Evolutionary conservation across 2,888 invertebrate species (phyloP), one percentile per base, ranked within the genome.

Genomic region (Catocala fraxini): DNA sequence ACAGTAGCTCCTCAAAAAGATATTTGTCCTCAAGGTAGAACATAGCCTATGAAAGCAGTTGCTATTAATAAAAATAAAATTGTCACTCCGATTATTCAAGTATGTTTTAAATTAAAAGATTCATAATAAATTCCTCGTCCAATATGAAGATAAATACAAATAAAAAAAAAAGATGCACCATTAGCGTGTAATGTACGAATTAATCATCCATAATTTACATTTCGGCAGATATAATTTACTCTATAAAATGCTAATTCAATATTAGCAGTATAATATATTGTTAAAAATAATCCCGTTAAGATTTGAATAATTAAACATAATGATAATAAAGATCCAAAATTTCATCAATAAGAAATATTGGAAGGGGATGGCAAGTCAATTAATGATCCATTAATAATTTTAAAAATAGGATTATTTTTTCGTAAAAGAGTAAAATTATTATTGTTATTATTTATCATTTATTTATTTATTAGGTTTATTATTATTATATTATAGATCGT

Each of bases 1-100:
- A 97, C 96, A 45, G 97, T 97, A 0, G 97, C 97, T 1, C 96
- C 97, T 95, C 97, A 97, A 86, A 96, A 97, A 0, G 97, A 97
- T 95, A 97, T 97, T 96, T 97, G 97, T 6, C 97, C 97, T 89
- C 97, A 97, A 0, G 97, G 97, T 80, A 97, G 70, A 0, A 97
- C 96, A 93, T 97, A 97, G 0, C 97, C 97, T 94, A 97, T 91
- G 87, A 97, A 97, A 25, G 96, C 96, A 52, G 96, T 96, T 81
- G 89, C 95, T 95, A 97, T 97, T 69, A 95, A 87, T 85, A 96
- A 56, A 77, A 97, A 95, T 89, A 97, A 86, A 84, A 97, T 95
- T 64, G 96, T 89, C 54, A 96, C 90, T 56, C 97, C 97, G 0
- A 95, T 76, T 79, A 94, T 83, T 96, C 97, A 97, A 0, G 96